These are phyloP conservation scores for Oryzias curvinotus DNA, from an alignment of 2,113 vertebrate species.

Conservation along the genomic window DNA sequence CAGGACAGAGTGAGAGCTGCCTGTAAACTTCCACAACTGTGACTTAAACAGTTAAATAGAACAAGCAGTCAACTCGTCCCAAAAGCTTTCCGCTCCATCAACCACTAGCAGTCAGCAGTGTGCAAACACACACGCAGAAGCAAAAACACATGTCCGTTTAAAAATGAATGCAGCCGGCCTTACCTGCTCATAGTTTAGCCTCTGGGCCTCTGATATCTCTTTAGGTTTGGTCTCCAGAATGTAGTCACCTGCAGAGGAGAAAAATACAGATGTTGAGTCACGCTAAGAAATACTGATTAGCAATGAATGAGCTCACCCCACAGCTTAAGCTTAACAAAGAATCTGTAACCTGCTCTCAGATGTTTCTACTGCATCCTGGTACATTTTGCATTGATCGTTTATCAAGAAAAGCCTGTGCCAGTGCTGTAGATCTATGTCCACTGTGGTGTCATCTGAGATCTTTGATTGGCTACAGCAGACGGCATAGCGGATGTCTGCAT, in stretches of 20 bases:
- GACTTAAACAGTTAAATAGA: background rate
- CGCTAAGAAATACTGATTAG: background rate
- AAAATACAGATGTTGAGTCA: conserved; percentile 11
- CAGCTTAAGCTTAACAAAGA: background rate
- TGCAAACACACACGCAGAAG: conserved; percentile 24
- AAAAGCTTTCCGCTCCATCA: conserved; percentile 14
- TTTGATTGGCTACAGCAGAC: background rate
- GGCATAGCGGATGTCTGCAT: conserved; percentile 15
- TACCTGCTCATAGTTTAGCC: conserved; percentile 99
- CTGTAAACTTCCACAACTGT: no score
- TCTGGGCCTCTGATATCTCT: conserved; percentile 97
- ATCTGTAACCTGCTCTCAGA: conserved; percentile 6
- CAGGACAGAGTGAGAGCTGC: conserved; percentile 3
- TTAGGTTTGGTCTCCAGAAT: conserved; percentile 98
- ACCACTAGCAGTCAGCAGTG: conserved; percentile 37
- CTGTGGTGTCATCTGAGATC: conserved; percentile 28
- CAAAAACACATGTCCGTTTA: conserved; percentile 27
- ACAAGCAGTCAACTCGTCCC: conserved; percentile 11
- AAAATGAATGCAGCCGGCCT: conserved; percentile 32
- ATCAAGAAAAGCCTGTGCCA: conserved; percentile 13
- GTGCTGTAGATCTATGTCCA: conserved; percentile 6
- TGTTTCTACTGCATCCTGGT: background rate
- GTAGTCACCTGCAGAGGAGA: conserved; percentile 88
- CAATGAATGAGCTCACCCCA: background rate
- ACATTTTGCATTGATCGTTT: conserved; percentile 5